These are phyloP conservation scores for Stenolophus ochropezus DNA, from an alignment of 2,888 invertebrate genomes.

Conservation along the genomic window DNA sequence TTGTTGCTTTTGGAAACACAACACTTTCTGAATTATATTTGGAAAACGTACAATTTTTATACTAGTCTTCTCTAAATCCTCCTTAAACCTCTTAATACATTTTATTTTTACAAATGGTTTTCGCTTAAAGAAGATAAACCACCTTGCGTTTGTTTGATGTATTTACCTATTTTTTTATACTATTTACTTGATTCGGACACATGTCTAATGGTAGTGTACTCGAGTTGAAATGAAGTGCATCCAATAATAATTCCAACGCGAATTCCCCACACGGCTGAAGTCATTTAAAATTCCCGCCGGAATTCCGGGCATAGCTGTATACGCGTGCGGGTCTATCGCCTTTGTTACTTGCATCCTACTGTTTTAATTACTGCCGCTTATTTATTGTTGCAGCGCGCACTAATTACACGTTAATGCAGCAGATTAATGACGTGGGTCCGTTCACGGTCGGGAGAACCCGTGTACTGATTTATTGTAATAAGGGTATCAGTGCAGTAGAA, in stretches of 20 bases:
- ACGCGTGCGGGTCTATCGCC: slow-evolving; percentile 23
- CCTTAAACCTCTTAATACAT: too few relatives aligned
- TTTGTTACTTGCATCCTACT: slow-evolving; percentile 56
- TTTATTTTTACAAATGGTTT: too few relatives aligned
- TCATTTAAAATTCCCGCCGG: slow-evolving; percentile 23
- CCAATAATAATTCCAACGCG: slow-evolving; percentile 1
- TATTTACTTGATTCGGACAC: too few relatives aligned
- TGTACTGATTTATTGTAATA: slow-evolving; percentile 57
- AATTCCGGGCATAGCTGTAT: neutral
- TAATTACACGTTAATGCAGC: slow-evolving; percentile 59
- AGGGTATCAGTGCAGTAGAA: slow-evolving; percentile 51
- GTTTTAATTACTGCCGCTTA: slow-evolving; percentile 58
- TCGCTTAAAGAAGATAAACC: too few relatives aligned
- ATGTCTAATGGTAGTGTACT: too few relatives aligned
- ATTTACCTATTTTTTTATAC: too few relatives aligned
- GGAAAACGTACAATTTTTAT: too few relatives aligned
- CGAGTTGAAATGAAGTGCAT: slow-evolving; percentile 13
- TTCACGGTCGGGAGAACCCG: slow-evolving; percentile 15
- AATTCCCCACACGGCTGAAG: neutral
- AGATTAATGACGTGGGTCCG: slow-evolving; percentile 50
- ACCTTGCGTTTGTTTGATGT: too few relatives aligned
- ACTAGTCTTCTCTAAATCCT: too few relatives aligned
- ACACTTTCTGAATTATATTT: too few relatives aligned
- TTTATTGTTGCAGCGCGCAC: slow-evolving; percentile 57
- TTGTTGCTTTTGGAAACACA: too few relatives aligned